A percentile compares a stretch with the other conserved stretches of the same genome.
Evolutionary conservation across 1,140 invertebrate genomes (phyloP).

Genomic region (Aphaenogaster floridana): DNA sequence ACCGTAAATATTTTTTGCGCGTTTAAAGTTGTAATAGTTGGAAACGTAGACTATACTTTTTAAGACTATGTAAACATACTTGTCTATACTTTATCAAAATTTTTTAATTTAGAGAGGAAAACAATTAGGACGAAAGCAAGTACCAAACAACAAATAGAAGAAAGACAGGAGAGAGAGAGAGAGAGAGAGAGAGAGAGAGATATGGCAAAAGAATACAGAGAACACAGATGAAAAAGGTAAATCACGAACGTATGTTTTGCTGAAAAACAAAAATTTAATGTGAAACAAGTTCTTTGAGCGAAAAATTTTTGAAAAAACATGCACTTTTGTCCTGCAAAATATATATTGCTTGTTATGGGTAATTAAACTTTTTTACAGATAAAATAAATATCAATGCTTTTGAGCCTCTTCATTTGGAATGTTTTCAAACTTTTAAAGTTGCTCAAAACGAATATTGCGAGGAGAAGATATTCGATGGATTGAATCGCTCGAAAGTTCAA

Average conservation of each 20-base stretch:
- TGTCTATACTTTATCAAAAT: background rate
- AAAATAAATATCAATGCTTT: background rate
- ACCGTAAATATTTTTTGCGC: background rate
- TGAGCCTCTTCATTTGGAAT: background rate
- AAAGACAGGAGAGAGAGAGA: background rate
- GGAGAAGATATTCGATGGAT: background rate
- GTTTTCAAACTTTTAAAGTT: background rate
- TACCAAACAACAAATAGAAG: background rate
- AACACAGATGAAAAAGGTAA: conserved; percentile 44
- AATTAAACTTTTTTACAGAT: conserved; percentile 3
- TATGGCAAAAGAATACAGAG: conserved; percentile 7
- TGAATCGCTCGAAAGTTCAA: background rate
- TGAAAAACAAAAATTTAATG: conserved; percentile 10
- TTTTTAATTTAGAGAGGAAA: conserved; percentile 16
- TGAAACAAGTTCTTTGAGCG: background rate
- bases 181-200: conserved; percentile 55
- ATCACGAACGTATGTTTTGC: background rate
- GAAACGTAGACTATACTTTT: background rate
- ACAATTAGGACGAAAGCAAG: background rate
- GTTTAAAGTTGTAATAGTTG: conserved; percentile 1
- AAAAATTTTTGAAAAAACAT: background rate
- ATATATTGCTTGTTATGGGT: background rate
- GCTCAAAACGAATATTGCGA: background rate
- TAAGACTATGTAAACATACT: background rate
- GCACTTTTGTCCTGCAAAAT: background rate